Evolutionary conservation across 2,797 vertebrate species (phyloP), one percentile per base, ranked within the genome.

Genomic region (Spinus olivaceus): DNA sequence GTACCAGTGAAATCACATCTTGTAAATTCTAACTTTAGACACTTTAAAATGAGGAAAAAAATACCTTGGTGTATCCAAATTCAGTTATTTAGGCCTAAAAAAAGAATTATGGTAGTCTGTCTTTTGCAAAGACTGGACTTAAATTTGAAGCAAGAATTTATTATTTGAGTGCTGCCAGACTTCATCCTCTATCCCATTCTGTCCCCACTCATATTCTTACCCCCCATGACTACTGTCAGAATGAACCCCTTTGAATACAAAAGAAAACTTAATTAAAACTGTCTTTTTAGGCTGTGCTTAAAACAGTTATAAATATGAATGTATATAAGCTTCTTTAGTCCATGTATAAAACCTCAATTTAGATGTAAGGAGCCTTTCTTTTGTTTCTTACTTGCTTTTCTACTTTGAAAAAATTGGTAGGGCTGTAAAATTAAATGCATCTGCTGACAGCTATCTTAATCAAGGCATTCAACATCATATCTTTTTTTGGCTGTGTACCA

Each of bases 391-490:
- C 30, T 81, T 95, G 15, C 14, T 73, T 88, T 93, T 91, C 30
- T 64, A 60, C 51, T 79, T 54, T 32, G 15, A 77, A 92, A 90
- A 90, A 85, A 69, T 46, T 17, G 14, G 53, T 79, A 77, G 50
- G n/a, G 27, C 23, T 95, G 70, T 95, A 82, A 86, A 96, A 81
- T 69, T 54, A 65, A 85, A 91, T 60, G 3, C 65, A 86, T 92
- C 65, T 91, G 6, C 71, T 87, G 78, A 77, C 86, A 72, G 39
- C 30, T 92, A 15, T 64, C 71, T 95, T 84, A 88, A 86, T 93
- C 57, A 70, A 96, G 49, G 30, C 72, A 74, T 73, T 71, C 42
- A 79, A 33, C 28, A 81, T 93, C n/a, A 7, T 71, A 42, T 81
- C 17, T 53, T 65, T 92, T 80, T 59, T 90, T 80, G 88, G 30